phyloP scores from a whole-genome alignment of 2,888 invertebrate species.

The Margaritifera margaritifera region DNA sequence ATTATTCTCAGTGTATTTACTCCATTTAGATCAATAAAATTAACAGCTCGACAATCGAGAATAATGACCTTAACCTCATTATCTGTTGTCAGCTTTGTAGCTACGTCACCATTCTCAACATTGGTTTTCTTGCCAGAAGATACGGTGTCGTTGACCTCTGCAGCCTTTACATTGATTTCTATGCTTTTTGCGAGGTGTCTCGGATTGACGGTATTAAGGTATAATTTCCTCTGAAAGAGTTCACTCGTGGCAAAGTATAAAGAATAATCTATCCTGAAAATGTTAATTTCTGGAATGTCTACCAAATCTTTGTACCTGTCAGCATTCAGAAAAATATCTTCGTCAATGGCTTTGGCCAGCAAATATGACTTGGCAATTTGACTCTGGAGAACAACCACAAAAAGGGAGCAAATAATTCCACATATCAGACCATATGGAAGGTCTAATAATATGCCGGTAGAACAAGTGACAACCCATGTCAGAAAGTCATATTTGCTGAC shows the following conservation, averaged over 20 bases:
- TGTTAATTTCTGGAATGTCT: constrained; percentile 9
- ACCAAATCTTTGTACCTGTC: constrained; percentile 15
- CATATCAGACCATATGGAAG: constrained; percentile 59
- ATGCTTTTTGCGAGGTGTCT: constrained; percentile 4
- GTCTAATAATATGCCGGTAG: constrained; percentile 54
- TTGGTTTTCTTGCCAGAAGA: too few relatives aligned
- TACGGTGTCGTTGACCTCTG: too few relatives aligned
- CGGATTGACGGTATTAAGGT: constrained; percentile 26
- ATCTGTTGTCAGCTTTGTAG: too few relatives aligned
- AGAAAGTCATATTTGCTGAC: constrained; percentile 84
- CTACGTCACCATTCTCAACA: too few relatives aligned
- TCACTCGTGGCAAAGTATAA: constrained; percentile 38
- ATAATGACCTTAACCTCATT: constrained; percentile 26
- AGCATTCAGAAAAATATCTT: constrained; percentile 5
- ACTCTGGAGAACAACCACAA: constrained; percentile 50
- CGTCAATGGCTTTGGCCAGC: constrained; percentile 1
- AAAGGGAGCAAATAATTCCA: constrained; percentile 52
- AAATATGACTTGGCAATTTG: constrained; percentile 25
- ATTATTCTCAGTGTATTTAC: constrained; percentile 48
- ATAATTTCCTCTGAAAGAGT: constrained; percentile 19
- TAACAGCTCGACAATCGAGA: constrained; percentile 52
- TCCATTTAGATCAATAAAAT: constrained; percentile 59
- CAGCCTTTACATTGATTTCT: too few relatives aligned
- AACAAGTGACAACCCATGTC: constrained; percentile 60
- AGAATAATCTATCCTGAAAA: constrained; percentile 28